Conservation (phyloP, 2,888 invertebrate genomes). For the Acrobasis suavella region DNA sequence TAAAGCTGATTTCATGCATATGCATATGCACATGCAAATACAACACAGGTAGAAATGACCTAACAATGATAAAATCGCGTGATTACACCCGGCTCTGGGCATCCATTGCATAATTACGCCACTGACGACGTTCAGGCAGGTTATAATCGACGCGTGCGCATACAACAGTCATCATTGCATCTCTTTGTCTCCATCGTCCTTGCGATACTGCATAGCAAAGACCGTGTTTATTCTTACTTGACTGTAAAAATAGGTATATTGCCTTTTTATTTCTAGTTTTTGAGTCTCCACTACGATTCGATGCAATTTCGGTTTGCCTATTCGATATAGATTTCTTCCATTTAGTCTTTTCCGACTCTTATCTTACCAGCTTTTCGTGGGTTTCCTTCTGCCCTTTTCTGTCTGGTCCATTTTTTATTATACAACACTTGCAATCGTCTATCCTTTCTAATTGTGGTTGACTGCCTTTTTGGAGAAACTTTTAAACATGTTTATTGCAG, state of each 20-base stretch:
- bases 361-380: too few species aligned
- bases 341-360: too few species aligned
- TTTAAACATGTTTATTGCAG: too few species aligned
- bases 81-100: slow-evolving; percentile 9
- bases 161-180: slow-evolving; percentile 7
- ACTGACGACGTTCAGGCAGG: too few species aligned
- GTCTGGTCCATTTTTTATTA: too few species aligned
- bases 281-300: too few species aligned
- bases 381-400: too few species aligned
- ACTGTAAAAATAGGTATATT: neutral
- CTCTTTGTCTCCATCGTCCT: slow-evolving; percentile 16
- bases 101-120: slow-evolving; percentile 9
- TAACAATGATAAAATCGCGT: slow-evolving; percentile 19
- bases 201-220: neutral
- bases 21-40: slow-evolving; percentile 4
- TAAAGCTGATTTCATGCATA: slow-evolving; percentile 1
- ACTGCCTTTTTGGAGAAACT: too few species aligned
- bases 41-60: slow-evolving; percentile 14
- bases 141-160: slow-evolving; percentile 9
- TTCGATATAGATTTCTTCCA: too few species aligned
- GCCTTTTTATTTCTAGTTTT: neutral
- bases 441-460: too few species aligned
- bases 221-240: neutral
- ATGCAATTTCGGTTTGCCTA: too few species aligned
- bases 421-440: too few species aligned